Conservation (phyloP, 92 coral and sea anemone genomes). For the Micromussa lordhowensis region DNA sequence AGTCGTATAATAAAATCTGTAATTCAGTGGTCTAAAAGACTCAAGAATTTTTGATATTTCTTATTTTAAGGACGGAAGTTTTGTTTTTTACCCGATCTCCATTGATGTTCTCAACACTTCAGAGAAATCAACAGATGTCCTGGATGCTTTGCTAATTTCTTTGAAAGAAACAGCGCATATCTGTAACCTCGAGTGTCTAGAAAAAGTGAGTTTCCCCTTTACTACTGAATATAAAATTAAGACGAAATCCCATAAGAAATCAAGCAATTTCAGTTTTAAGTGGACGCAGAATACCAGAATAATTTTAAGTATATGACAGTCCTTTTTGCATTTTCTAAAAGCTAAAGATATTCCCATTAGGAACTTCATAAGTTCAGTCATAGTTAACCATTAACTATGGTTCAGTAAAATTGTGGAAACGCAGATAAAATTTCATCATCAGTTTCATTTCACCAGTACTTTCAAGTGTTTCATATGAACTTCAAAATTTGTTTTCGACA, state of each 20-base stretch:
- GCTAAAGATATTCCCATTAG: too few relatives aligned
- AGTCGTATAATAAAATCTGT: background rate
- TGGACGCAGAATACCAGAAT: background rate
- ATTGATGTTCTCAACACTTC: background rate
- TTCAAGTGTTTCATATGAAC: too few relatives aligned
- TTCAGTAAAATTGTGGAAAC: too few relatives aligned
- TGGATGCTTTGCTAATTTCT: background rate
- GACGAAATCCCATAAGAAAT: too few relatives aligned
- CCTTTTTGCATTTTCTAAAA: too few relatives aligned
- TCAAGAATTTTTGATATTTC: background rate
- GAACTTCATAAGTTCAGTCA: too few relatives aligned
- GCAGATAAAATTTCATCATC: too few relatives aligned
- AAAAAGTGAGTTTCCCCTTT: background rate
- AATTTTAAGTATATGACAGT: too few relatives aligned
- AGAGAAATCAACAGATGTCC: background rate
- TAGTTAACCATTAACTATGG: too few relatives aligned
- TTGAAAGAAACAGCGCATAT: conserved; percentile 12
- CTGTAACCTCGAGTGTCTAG: background rate
- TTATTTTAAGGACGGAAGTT: background rate
- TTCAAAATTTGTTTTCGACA: too few relatives aligned
- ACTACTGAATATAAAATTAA: background rate
- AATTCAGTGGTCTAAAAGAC: background rate
- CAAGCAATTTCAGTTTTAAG: too few relatives aligned
- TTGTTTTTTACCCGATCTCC: background rate
- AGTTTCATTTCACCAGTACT: too few relatives aligned